phyloP scores from a whole-genome alignment of 2,113 vertebrate species.

The Triplophysa tibetana region DNA sequence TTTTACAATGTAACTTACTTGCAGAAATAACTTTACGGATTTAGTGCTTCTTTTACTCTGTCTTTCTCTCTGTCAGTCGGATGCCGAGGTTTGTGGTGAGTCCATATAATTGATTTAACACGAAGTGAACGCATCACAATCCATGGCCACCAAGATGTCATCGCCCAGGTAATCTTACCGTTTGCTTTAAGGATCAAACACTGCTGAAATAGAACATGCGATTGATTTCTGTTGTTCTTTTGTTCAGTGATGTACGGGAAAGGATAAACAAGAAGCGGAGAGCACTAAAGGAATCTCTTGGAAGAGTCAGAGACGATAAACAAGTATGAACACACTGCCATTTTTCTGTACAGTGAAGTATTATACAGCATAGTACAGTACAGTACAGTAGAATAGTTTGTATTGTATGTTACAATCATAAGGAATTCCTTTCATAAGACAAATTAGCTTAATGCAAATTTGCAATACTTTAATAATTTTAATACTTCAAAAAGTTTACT shows the following conservation, averaged over 20 bases:
- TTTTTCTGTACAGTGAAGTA: background rate
- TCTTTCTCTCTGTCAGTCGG: background rate
- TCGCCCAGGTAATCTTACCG: conserved; percentile 63
- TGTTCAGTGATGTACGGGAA: conserved; percentile 59
- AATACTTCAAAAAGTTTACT: no score
- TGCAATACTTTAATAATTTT: no score
- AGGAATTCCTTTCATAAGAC: no score
- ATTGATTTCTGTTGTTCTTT: conserved; percentile 10
- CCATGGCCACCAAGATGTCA: conserved; percentile 53
- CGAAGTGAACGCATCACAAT: background rate
- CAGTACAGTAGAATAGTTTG: background rate
- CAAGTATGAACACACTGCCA: conserved; percentile 62
- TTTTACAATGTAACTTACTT: background rate
- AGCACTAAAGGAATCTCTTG: conserved; percentile 65
- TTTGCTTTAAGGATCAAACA: background rate
- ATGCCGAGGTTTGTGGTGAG: background rate
- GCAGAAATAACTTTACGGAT: no score
- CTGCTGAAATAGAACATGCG: background rate
- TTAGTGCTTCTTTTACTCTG: no score
- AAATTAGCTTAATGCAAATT: no score
- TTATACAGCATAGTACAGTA: background rate
- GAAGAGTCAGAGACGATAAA: conserved; percentile 63
- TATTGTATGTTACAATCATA: no score
- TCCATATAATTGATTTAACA: background rate
- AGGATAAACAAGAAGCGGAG: conserved; percentile 70